Percentiles rank a stretch among this genome's conserved stretches.
Evolutionary conservation across 2,888 invertebrate genomes (phyloP).

Genomic region (Frankliniella intonsa): DNA sequence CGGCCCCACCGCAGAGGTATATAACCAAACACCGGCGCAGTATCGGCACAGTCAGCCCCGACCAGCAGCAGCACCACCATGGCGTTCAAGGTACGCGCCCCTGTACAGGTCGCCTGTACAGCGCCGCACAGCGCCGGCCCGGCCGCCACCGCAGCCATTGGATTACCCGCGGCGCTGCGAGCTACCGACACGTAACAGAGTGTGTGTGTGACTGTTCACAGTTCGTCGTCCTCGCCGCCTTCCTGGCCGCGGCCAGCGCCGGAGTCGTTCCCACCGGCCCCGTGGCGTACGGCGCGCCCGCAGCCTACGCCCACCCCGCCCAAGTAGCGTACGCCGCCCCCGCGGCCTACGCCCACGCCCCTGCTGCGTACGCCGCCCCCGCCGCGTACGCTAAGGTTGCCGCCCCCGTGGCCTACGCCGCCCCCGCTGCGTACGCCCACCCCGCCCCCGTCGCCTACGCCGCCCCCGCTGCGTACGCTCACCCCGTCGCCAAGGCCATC

Average conservation of each 20-base stretch:
- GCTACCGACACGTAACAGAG: not conserved
- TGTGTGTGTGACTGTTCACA: constrained; percentile 28
- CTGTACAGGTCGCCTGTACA: no score
- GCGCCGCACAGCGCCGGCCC: no score
- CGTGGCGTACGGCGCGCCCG: constrained; percentile 31
- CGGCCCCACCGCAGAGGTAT: not conserved
- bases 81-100: constrained; percentile 1
- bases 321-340: constrained; percentile 37
- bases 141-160: not conserved
- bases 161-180: no score
- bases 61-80: not conserved
- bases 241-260: constrained; percentile 42
- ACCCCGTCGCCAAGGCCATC: not conserved
- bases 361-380: constrained; percentile 34
- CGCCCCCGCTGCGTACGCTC: not conserved
- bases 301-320: constrained; percentile 33
- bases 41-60: not conserved
- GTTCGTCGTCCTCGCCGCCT: constrained; percentile 38
- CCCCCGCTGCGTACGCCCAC: constrained; percentile 34
- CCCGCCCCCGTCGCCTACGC: constrained; percentile 32
- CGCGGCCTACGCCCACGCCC: constrained; percentile 28
- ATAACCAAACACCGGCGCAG: not conserved
- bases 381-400: constrained; percentile 29
- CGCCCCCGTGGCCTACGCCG: constrained; percentile 5
- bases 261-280: constrained; percentile 39